A percentile compares a stretch with the other conserved stretches of the same genome.
phyloP scores from a whole-genome alignment of 2,888 invertebrate genomes.

The Campoplex capitator region DNA sequence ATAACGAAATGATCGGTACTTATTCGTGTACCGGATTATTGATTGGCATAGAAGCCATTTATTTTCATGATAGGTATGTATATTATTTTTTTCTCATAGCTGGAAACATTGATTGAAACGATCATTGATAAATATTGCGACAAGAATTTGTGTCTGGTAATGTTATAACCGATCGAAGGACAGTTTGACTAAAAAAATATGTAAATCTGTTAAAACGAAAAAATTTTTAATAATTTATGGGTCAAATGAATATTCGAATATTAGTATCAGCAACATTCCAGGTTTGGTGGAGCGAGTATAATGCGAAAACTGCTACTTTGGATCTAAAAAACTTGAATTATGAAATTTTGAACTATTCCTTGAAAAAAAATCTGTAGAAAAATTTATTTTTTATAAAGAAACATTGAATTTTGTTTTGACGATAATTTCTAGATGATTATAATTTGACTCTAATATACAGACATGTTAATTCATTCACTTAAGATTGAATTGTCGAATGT shows the following conservation, averaged over 20 bases:
- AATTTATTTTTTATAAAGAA: no score
- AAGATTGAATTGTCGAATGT: constrained; percentile 2
- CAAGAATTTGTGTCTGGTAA: neutral
- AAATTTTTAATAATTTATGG: neutral
- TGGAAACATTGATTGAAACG: neutral
- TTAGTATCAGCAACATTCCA: neutral
- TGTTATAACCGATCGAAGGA: neutral
- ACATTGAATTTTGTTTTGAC: no score
- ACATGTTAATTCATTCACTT: neutral
- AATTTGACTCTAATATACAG: neutral
- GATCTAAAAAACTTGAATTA: neutral
- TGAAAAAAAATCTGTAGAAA: neutral
- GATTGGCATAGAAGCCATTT: constrained; percentile 5
- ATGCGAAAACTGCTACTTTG: neutral
- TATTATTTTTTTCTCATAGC: neutral
- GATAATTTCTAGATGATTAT: neutral
- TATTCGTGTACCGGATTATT: neutral
- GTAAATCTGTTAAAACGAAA: neutral
- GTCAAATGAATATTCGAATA: neutral
- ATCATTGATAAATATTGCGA: constrained; percentile 15
- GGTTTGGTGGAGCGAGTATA: neutral
- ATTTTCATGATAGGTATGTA: constrained; percentile 1
- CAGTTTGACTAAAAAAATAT: neutral
- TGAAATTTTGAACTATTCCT: neutral
- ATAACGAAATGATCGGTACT: neutral